Evolutionary conservation across 1,140 invertebrate genomes (phyloP), one percentile per base, ranked within the genome.

Genomic region (Mesaphorura yosii): DNA sequence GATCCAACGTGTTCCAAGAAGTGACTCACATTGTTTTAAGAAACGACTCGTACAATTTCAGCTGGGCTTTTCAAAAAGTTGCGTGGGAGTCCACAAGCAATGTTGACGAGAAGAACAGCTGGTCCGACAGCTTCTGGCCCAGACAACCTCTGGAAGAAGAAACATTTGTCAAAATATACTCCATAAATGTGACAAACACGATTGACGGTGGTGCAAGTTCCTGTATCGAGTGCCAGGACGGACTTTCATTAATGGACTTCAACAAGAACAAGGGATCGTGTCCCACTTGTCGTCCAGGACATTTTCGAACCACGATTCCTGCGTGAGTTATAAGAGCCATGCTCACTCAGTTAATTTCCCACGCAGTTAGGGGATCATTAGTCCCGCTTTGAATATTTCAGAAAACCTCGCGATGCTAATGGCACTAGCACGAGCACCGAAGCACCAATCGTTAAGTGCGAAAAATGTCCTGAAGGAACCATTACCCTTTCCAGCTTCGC

Each of bases 171-270:
- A 72, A 70, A 59, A 76, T 81, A 31, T 78, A 71, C 63, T 66
- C 69, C 26, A 70, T 81, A 17, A 72, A 75, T 53, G 68, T 81
- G 3, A 76, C 76, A n/a, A 79, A 81, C 65, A 77, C 29, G 66
- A 62, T 76, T n/a, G 67, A 71, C 48, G 73, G 76, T 40, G 78
- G 78, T 22, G 77, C 78, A 5, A 34, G 31, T n/a, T 34, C n/a
- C 2, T 80, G 78, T 64, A 60, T 72, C 20, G 67, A 68, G 19
- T 80, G 78, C 69, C 75, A 72, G 15, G 67, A 70, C 46, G 72
- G 58, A 20, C 25, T 53, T 22, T 15, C 51, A 7, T 44, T 23
- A 22, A 26, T n/a, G n/a, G 17, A 22, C 17, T 15, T 7, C n/a
- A 39, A 40, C 3, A 40, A 4, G 3, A 23, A 40, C 7, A 39